Base-by-base conservation (phyloP, 1,140 invertebrate species). In the Danaus plexippus region DNA sequence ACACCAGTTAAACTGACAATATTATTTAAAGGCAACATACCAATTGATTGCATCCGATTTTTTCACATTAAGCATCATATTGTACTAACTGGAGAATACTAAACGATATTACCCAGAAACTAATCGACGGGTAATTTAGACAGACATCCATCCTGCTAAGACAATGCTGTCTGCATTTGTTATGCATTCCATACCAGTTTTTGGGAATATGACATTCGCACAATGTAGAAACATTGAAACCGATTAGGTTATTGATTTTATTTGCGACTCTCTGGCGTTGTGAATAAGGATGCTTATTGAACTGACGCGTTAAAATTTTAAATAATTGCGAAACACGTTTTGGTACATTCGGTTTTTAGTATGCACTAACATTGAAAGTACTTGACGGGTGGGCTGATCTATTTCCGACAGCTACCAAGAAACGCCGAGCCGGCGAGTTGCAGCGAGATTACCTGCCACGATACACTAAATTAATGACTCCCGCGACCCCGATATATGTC, bases 381-480 rank as follows among this genome's bases (percentile, higher is more conserved):
- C 66, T 62, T 61, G 66, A 70, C 69, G 77, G 73, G 77, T 80
- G 75, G 76, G 66, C 75, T 71, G 73, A 69, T 80, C 75, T 84
- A 84, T 80, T 84, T 79, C 77, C 66, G 78, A 79, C 72, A 64
- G 59, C 57, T 75, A 67, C 72, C 69, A 66, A 71, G 72, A 75
- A 80, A 59, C 69, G 15, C 15, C 15, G 66, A 63, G 59, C 65
- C 43, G 59, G 66, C 66, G 63, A 72, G 66, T 66, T 66, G 61
- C 62, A 52, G 66, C 51, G 54, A 79, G 77, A 82, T 81, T 71
- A 77, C 68, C 69, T 70, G 71, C 67, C 66, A 64, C 66, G 77
- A 83, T 83, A 83, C 64, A 60, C 67, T 60, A 71, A 77, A 83
- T 80, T 80, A 79, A 83, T 83, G 77, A 66, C 69, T 60, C 60